Conservation (phyloP, 2,888 invertebrate species). For the Phengaris arion region DNA sequence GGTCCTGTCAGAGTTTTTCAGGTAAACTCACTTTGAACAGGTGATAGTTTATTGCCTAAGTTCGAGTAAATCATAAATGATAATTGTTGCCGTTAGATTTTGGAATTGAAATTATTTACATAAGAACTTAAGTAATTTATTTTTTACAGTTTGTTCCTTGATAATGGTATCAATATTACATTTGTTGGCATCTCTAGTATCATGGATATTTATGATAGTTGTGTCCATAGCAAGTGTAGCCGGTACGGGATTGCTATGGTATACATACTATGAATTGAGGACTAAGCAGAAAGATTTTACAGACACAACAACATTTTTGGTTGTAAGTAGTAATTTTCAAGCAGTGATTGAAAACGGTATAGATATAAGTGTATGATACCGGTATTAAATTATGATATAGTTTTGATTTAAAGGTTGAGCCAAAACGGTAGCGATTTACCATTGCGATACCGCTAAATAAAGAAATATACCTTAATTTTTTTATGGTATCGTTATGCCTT, state of each 20-base stretch:
- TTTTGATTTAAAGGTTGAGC: too few relatives aligned
- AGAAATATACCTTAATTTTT: too few relatives aligned
- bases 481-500: too few relatives aligned
- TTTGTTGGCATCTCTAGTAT: constrained; percentile 89
- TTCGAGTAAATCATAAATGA: too few relatives aligned
- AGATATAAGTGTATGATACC: too few relatives aligned
- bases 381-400: too few relatives aligned
- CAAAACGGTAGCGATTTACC: too few relatives aligned
- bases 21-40: too few relatives aligned
- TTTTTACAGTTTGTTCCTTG: constrained; percentile 87
- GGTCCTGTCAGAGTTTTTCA: too few relatives aligned
- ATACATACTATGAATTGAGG: constrained; percentile 89
- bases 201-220: constrained; percentile 92
- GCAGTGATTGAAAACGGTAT: too few relatives aligned
- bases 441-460: too few relatives aligned
- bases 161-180: constrained; percentile 91
- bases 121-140: not conserved
- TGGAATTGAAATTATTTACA: not conserved
- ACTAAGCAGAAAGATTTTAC: constrained; percentile 70
- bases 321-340: constrained; percentile 52
- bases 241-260: constrained; percentile 91
- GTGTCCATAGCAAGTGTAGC: constrained; percentile 87
- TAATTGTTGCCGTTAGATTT: not conserved
- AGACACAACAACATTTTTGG: constrained; percentile 52
- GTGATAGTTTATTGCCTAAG: too few relatives aligned